A percentile compares a stretch with the other conserved stretches of the same genome.
These are phyloP conservation scores for Allobates femoralis DNA, from an alignment of 2,797 vertebrate genomes.

Conservation along the genomic window DNA sequence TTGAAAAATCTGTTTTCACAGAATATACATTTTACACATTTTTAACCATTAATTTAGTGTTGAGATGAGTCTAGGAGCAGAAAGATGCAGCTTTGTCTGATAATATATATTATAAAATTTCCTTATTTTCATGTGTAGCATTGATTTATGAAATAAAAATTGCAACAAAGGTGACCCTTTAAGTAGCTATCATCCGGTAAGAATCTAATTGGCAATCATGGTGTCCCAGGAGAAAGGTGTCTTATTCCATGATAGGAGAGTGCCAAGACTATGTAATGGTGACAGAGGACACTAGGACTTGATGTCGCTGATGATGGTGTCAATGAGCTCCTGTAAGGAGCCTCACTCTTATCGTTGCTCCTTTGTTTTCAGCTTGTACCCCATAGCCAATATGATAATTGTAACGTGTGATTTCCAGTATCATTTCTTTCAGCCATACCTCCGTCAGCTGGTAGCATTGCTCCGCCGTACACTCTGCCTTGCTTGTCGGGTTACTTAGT, in stretches of 20 bases:
- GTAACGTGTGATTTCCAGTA: background rate
- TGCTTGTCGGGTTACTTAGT: slow-evolving; percentile 97
- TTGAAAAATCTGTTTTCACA: too few species aligned
- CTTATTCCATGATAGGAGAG: too few species aligned
- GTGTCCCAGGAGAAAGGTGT: background rate
- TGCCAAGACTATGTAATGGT: too few species aligned
- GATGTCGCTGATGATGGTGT: background rate
- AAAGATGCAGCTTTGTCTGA: too few species aligned
- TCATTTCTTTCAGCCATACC: slow-evolving; percentile 72
- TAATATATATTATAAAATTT: too few species aligned
- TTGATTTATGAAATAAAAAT: too few species aligned
- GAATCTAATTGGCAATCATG: background rate
- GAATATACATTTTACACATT: too few species aligned
- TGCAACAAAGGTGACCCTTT: background rate
- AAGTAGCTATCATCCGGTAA: background rate
- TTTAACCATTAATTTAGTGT: too few species aligned
- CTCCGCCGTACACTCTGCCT: slow-evolving; percentile 96
- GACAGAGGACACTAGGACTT: background rate
- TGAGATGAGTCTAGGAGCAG: too few species aligned
- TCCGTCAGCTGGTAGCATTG: slow-evolving; percentile 93
- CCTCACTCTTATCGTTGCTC: background rate
- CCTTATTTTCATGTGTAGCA: too few species aligned
- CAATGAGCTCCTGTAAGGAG: background rate
- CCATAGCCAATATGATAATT: background rate
- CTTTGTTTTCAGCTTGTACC: background rate